These are phyloP conservation scores for Okapia johnstoni DNA, from an alignment of 2,113 vertebrate genomes.

Conservation along the genomic window DNA sequence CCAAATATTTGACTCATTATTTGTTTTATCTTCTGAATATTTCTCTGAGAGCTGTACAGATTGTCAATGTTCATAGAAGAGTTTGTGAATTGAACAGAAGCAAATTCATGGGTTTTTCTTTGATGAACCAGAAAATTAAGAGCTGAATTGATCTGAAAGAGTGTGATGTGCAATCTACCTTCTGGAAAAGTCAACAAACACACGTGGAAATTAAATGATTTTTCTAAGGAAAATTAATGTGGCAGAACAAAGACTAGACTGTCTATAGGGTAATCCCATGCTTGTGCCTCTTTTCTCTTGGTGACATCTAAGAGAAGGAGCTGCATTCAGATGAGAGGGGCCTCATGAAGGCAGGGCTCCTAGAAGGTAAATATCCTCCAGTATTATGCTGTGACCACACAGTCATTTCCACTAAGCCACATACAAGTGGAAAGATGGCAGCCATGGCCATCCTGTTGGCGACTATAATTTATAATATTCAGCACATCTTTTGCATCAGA, in stretches of 20 bases:
- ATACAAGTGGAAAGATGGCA: background rate
- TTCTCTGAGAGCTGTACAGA: background rate
- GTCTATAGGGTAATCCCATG: background rate
- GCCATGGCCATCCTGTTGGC: background rate
- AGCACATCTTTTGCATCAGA: background rate
- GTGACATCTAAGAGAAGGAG: rapidly evolving
- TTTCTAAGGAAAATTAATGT: background rate
- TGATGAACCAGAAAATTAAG: background rate
- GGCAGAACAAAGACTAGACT: background rate
- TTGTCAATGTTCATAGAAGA: background rate
- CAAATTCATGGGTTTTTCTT: background rate
- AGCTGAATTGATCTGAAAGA: background rate
- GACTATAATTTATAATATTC: background rate
- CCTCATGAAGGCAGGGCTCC: background rate
- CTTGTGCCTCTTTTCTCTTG: background rate
- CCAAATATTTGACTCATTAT: background rate
- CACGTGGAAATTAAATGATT: background rate
- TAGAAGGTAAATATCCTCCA: background rate
- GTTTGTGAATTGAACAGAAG: background rate
- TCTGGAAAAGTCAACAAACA: background rate
- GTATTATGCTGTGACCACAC: background rate
- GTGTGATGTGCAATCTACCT: background rate
- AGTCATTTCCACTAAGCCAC: background rate
- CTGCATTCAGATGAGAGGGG: background rate
- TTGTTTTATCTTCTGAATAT: background rate